Base-by-base conservation (phyloP, 2,888 invertebrate genomes). In the Dasysyrphus tricinctus region DNA sequence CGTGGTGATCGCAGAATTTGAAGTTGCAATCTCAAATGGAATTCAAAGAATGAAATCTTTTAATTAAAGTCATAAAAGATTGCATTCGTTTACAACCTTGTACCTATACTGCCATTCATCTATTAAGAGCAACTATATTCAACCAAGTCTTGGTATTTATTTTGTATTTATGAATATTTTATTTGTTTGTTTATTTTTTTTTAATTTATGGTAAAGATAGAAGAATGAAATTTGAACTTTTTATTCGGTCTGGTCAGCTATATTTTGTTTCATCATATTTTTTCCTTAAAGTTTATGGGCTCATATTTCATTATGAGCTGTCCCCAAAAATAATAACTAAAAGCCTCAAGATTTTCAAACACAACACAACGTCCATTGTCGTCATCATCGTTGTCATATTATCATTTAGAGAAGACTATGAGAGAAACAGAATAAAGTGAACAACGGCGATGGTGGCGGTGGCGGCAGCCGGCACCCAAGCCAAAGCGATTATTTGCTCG, bases 401-500 rank as follows among this genome's bases (percentile, higher is more conserved):
- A 65, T 47, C 32, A 65, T 56, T 44, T 11, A 3, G 16, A 49
- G 32, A 32, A 67, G 67, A 49, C 37, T 37, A 32, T 29, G 51
- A 32, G 12, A 47, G 16, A 39, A 51, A 49, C 19, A 49, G 14
- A 65, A 47, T 54, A 2, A 24, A 61, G 47, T 32, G 37, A 70
- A 34, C 49, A 7, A 2, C 19, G 37, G 5, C 29, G 32, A 8
- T 19, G 29, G 5, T n/a, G 44, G 29, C 44, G 37, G 6, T 6
- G 44, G 72, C 56, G 32, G 72, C 61, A 49, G 37, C 6, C 51
- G 24, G 54, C 73, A 86, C 75, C 78, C 78, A 79, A 86, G 78
- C 78, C 78, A 79, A 86, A 81, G 86, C 82, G 82, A 86, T 85
- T 86, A 86, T 86, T 86, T 86, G 82, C 78, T 75, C 86, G 86